Conservation (phyloP, 2,797 vertebrate species). For the Pachyuromys duprasi region DNA sequence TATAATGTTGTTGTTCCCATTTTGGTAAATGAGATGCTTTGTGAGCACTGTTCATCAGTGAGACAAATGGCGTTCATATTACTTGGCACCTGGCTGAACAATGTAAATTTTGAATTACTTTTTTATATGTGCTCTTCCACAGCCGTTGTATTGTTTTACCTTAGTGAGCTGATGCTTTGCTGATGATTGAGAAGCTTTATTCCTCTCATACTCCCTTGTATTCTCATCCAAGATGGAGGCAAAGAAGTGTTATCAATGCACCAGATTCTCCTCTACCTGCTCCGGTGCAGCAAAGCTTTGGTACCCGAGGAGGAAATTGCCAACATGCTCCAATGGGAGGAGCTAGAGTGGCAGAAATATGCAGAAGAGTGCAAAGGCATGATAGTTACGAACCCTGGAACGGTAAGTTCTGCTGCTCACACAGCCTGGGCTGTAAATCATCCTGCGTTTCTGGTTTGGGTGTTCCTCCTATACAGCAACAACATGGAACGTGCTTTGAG, state of each 20-base stretch:
- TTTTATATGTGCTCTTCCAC: background rate
- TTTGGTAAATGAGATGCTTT: slow-evolving; percentile 73
- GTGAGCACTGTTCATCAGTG: slow-evolving; percentile 72
- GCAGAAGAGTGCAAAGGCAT: slow-evolving; percentile 99
- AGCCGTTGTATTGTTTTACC: slow-evolving; percentile 15
- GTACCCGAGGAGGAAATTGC: slow-evolving; percentile 98
- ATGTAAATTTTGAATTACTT: slow-evolving; percentile 70
- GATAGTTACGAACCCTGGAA: slow-evolving; percentile 98
- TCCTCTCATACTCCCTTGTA: background rate
- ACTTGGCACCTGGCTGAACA: slow-evolving; percentile 60
- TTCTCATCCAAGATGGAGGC: slow-evolving; percentile 92
- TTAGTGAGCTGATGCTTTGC: background rate
- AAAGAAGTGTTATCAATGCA: slow-evolving; percentile 99
- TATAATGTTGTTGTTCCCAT: slow-evolving; percentile 66
- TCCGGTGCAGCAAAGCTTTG: slow-evolving; percentile 95
- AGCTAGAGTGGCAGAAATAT: slow-evolving; percentile 99
- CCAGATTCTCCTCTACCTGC: slow-evolving; percentile 97
- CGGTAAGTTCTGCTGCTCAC: slow-evolving; percentile 89
- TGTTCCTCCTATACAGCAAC: background rate
- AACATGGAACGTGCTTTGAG: background rate
- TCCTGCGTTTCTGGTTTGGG: background rate
- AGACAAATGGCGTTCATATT: slow-evolving; percentile 69
- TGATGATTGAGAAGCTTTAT: slow-evolving; percentile 14
- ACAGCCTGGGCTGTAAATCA: background rate
- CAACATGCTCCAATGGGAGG: slow-evolving; percentile 99